Conservation (phyloP, 2,797 vertebrate species). For the Champsocephalus gunnari region DNA sequence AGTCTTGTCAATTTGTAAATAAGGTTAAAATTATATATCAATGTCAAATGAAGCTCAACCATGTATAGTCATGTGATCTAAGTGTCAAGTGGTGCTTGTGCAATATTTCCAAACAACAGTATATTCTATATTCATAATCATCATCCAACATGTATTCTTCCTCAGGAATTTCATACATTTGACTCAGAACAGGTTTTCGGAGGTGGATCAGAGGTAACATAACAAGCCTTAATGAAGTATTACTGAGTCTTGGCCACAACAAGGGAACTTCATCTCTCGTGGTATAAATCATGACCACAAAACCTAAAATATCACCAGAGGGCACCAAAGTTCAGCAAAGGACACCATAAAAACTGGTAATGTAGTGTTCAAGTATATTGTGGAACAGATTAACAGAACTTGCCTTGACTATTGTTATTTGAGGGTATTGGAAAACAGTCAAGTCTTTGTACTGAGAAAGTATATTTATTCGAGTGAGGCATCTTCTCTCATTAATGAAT, state of each 20-base stretch:
- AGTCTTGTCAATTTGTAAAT: neutral
- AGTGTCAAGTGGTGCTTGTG: neutral
- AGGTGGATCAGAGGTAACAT: neutral
- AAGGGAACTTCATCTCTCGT: slow-evolving; percentile 4
- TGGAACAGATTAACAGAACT: neutral
- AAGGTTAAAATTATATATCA: neutral
- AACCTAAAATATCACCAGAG: slow-evolving; percentile 12
- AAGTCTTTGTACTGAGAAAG: neutral
- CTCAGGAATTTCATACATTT: neutral
- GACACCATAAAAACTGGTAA: neutral
- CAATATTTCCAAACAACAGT: neutral
- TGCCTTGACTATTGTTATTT: neutral
- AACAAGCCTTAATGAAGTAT: neutral
- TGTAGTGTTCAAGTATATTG: neutral
- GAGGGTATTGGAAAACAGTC: neutral
- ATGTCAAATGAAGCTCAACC: neutral
- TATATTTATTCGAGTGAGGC: neutral
- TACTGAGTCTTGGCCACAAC: slow-evolving; percentile 9
- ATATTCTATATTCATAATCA: neutral
- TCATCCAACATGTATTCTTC: neutral
- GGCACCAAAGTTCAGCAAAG: slow-evolving; percentile 11
- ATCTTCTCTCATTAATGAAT: neutral
- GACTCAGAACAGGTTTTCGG: neutral
- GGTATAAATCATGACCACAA: slow-evolving; percentile 13
- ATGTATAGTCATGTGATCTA: neutral